phyloP scores from a whole-genome alignment of 1,140 invertebrate species.

The Penaeus chinensis region DNA sequence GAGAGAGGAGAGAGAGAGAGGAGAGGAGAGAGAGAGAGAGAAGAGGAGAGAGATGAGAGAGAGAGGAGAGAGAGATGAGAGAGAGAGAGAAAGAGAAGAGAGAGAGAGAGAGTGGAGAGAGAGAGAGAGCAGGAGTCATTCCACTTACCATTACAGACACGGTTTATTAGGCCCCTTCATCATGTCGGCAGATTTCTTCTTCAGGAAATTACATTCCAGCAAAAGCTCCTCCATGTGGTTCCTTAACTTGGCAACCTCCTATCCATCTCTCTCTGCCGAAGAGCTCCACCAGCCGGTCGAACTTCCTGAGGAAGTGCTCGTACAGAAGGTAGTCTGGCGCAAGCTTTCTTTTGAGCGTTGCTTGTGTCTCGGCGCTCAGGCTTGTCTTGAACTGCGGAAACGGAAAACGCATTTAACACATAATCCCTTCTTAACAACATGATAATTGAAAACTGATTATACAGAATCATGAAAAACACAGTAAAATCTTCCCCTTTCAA shows the following conservation, averaged over 20 bases:
- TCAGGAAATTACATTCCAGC: conserved; percentile 28
- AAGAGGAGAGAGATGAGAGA: no score
- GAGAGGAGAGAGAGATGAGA: no score
- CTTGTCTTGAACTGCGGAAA: conserved; percentile 32
- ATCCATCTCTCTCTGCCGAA: conserved; percentile 57
- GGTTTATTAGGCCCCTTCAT: conserved; percentile 1
- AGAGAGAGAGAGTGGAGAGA: no score
- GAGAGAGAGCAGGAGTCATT: no score
- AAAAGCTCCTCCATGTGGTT: conserved; percentile 10
- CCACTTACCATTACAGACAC: conserved; percentile 13
- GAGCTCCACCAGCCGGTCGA: conserved; percentile 46
- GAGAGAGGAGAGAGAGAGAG: no score
- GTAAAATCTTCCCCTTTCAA: not conserved
- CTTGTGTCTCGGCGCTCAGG: not conserved
- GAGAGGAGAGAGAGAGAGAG: no score
- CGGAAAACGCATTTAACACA: not conserved
- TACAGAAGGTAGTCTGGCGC: conserved; percentile 54
- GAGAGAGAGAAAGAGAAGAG: no score
- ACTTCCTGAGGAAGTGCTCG: conserved; percentile 35
- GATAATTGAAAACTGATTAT: no score
- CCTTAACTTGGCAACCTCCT: conserved; percentile 34
- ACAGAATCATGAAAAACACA: not conserved
- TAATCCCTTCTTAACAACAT: not conserved
- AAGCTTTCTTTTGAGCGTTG: conserved; percentile 31
- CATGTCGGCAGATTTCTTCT: not conserved